A percentile compares a stretch with the other conserved stretches of the same genome.
Conservation (phyloP, 2,113 vertebrate species). For the Laticauda laticaudata region DNA sequence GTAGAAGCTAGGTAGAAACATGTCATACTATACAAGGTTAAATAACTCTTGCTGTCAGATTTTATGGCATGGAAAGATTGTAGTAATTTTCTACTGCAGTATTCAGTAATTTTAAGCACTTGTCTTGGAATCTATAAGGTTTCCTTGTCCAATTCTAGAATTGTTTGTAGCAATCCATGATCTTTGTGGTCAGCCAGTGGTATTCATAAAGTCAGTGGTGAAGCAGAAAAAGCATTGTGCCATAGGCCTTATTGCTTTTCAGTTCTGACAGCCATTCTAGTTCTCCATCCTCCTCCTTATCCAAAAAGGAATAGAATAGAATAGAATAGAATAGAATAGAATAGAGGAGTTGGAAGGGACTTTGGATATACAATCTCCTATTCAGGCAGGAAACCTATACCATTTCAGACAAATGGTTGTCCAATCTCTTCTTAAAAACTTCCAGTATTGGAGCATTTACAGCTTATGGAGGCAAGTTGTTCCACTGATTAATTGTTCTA, state of each 20-base stretch:
- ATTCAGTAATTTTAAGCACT: not conserved
- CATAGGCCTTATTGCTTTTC: not conserved
- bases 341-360: no score
- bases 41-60: not conserved
- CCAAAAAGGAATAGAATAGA: not conserved
- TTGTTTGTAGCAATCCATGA: not conserved
- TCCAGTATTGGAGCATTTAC: no score
- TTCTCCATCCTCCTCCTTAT: not conserved
- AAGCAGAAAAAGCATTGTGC: not conserved
- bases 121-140: not conserved
- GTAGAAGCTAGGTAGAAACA: not conserved
- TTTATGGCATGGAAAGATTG: not conserved
- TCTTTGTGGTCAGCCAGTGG: not conserved
- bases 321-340: no score
- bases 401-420: no score
- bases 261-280: not conserved
- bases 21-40: not conserved
- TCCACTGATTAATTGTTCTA: no score
- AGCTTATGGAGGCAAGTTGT: no score
- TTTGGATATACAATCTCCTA: no score
- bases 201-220: not conserved
- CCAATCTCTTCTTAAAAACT: no score
- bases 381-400: no score
- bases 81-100: not conserved
- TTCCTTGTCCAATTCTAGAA: not conserved